phyloP scores from a whole-genome alignment of 2,888 invertebrate genomes.

The Mythimna lalbum region DNA sequence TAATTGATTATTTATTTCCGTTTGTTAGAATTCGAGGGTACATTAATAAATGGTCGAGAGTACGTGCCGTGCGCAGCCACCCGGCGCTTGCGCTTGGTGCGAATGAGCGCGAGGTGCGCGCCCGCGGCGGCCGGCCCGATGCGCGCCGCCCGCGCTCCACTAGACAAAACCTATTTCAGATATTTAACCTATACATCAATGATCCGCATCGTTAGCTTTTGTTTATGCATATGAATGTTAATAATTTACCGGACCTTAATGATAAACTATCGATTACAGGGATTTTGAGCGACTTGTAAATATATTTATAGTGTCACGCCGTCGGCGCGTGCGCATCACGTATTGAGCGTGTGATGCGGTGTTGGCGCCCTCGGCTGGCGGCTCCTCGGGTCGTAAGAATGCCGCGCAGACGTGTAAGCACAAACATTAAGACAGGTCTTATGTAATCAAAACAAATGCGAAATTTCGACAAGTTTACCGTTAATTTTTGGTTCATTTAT shows the following conservation, averaged over 20 bases:
- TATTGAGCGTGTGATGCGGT: constrained; percentile 74
- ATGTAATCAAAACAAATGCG: constrained; percentile 60
- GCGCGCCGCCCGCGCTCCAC: constrained; percentile 66
- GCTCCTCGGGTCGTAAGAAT: constrained; percentile 59
- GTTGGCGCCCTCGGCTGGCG: constrained; percentile 77
- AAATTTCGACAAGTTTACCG: constrained; percentile 18
- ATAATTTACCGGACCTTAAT: constrained; percentile 76
- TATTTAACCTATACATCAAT: constrained; percentile 74
- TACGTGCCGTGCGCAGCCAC: constrained; percentile 75
- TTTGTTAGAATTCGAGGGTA: constrained; percentile 71
- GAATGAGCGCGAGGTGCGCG: constrained; percentile 77
- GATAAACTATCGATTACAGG: constrained; percentile 76
- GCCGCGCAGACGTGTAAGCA: constrained; percentile 58
- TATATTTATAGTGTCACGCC: constrained; percentile 82
- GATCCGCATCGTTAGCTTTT: constrained; percentile 73
- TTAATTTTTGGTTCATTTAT: not conserved
- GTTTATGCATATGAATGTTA: constrained; percentile 76
- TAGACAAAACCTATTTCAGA: constrained; percentile 78
- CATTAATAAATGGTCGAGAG: constrained; percentile 56
- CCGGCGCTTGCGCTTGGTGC: constrained; percentile 79
- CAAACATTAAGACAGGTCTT: constrained; percentile 59
- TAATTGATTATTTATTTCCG: constrained; percentile 52
- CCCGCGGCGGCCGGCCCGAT: constrained; percentile 68
- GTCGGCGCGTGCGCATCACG: constrained; percentile 82
- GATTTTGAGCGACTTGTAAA: constrained; percentile 73